Conservation (phyloP, 2,797 vertebrate species). For the Sebastes kiyomatsui region DNA sequence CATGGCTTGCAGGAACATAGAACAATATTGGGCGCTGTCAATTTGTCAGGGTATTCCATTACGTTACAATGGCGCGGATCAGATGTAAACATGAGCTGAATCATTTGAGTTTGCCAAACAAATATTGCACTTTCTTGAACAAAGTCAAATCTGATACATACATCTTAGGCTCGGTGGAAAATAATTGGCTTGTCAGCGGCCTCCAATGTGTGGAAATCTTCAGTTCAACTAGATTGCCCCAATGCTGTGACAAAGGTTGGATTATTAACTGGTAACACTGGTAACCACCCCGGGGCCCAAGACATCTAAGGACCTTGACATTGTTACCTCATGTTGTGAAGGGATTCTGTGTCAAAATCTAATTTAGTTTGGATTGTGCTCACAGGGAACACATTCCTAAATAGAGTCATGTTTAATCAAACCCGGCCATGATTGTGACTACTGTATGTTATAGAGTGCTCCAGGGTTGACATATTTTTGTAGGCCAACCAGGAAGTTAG, state of each 20-base stretch:
- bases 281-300: neutral
- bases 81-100: slow-evolving; percentile 66
- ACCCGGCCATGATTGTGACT: neutral
- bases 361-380: neutral
- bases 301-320: neutral
- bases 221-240: neutral
- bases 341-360: neutral
- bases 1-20: slow-evolving; percentile 60
- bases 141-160: slow-evolving; percentile 14
- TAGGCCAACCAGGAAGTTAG: too few relatives aligned
- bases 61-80: slow-evolving; percentile 52
- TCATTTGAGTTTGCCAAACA: slow-evolving; percentile 49
- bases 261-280: neutral
- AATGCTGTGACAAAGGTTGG: neutral
- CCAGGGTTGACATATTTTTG: too few relatives aligned
- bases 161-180: neutral
- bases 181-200: neutral
- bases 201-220: slow-evolving; percentile 3
- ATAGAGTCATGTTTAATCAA: neutral
- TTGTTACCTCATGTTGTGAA: neutral
- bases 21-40: slow-evolving; percentile 70
- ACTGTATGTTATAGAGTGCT: too few relatives aligned
- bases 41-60: slow-evolving; percentile 66
- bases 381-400: neutral
- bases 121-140: slow-evolving; percentile 37